Evolutionary conservation across 2,888 invertebrate species (phyloP).

Genomic region (Cloeon dipterum): DNA sequence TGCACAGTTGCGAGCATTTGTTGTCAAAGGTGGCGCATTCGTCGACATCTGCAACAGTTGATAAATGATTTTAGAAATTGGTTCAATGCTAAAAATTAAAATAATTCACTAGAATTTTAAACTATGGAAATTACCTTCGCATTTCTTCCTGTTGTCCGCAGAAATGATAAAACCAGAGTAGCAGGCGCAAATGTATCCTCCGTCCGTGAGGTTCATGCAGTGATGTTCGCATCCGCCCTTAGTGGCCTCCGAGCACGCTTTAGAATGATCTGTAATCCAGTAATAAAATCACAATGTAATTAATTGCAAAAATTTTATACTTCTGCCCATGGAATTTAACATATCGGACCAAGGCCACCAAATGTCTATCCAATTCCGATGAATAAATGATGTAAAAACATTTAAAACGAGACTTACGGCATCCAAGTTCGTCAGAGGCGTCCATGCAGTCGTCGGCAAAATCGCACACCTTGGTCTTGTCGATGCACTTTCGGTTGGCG

Average conservation of each 20-base stretch:
- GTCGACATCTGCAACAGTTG: constrained; percentile 39
- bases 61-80: neutral
- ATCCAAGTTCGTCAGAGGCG: constrained; percentile 72
- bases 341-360: neutral
- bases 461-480: constrained; percentile 59
- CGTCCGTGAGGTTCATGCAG: constrained; percentile 62
- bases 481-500: constrained; percentile 67
- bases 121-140: constrained; percentile 32
- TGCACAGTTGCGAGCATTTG: constrained; percentile 83
- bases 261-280: constrained; percentile 17
- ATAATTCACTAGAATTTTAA: neutral
- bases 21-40: constrained; percentile 66
- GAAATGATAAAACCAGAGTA: constrained; percentile 67
- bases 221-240: constrained; percentile 78
- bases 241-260: constrained; percentile 17
- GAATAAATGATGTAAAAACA: no score
- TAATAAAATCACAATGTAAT: no score
- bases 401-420: no score
- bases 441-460: constrained; percentile 80
- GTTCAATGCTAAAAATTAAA: neutral
- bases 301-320: neutral
- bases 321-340: no score
- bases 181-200: constrained; percentile 80
- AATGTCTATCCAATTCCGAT: neutral
- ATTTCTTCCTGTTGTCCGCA: constrained; percentile 54